Conservation (phyloP, 2,888 invertebrate species). For the Epiblema foenella region DNA sequence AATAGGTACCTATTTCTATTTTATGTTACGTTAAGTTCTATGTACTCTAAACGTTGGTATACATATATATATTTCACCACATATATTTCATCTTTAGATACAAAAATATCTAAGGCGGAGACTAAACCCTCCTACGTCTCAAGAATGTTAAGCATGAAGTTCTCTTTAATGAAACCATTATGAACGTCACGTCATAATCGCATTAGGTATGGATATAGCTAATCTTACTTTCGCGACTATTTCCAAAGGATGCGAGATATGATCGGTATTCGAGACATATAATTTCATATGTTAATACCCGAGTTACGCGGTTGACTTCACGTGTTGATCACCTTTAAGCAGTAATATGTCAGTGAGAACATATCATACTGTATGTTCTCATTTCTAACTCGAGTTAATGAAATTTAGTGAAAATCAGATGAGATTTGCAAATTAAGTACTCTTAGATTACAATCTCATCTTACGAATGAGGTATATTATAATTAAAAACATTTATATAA, state of each 20-base stretch:
- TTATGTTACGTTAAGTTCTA: too few relatives aligned
- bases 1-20: too few relatives aligned
- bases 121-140: neutral
- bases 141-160: neutral
- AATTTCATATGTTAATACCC: conserved; percentile 40
- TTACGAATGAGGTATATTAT: neutral
- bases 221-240: conserved; percentile 41
- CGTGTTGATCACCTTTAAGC: conserved; percentile 43
- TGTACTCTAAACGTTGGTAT: too few relatives aligned
- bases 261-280: conserved; percentile 37
- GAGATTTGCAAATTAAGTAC: neutral
- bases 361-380: conserved; percentile 28
- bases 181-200: neutral
- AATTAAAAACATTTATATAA: neutral
- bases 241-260: conserved; percentile 36
- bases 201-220: neutral
- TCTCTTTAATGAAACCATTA: neutral
- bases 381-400: conserved; percentile 3
- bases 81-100: neutral
- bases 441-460: neutral
- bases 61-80: too few relatives aligned
- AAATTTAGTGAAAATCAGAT: neutral
- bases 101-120: neutral
- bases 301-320: conserved; percentile 38
- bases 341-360: conserved; percentile 44